A percentile compares a stretch with the other conserved stretches of the same genome.
phyloP scores from a whole-genome alignment of 2,888 invertebrate species.

The Drosophila leonis region DNA sequence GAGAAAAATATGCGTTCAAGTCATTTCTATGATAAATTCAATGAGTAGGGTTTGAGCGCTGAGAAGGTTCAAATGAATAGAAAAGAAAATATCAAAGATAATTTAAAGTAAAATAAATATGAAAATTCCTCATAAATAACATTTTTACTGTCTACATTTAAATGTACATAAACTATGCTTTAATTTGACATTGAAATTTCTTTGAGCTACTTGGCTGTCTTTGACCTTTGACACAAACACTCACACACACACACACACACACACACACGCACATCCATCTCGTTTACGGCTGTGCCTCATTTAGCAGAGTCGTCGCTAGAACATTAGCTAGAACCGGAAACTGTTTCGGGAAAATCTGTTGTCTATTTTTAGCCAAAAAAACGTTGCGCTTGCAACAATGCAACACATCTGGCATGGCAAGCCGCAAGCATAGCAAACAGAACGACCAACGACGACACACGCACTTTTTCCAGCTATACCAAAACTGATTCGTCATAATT shows the following conservation, averaged over 20 bases:
- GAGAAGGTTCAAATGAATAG: neutral
- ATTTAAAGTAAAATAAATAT: neutral
- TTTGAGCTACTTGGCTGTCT: neutral
- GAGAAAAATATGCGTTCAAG: neutral
- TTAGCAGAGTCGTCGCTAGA: constrained; percentile 39
- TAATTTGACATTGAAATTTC: neutral
- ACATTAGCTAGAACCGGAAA: constrained; percentile 56
- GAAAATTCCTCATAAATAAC: neutral
- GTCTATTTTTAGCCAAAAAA: constrained; percentile 47
- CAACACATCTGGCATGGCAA: constrained; percentile 65
- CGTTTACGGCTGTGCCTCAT: constrained; percentile 44
- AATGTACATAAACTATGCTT: neutral
- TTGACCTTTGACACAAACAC: constrained; percentile 11
- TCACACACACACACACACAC: neutral
- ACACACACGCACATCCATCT: neutral
- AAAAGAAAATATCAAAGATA: neutral
- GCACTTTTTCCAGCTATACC: constrained; percentile 9
- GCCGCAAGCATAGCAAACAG: constrained; percentile 20
- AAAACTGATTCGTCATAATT: constrained; percentile 36
- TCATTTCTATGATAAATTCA: neutral
- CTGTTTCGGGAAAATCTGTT: constrained; percentile 29
- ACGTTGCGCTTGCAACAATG: constrained; percentile 43
- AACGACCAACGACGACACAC: neutral
- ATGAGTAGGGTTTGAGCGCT: neutral
- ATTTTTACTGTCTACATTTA: neutral